These are phyloP conservation scores for Mormyrops boulengeri DNA, from an alignment of 2,797 vertebrate species.

Conservation along the genomic window DNA sequence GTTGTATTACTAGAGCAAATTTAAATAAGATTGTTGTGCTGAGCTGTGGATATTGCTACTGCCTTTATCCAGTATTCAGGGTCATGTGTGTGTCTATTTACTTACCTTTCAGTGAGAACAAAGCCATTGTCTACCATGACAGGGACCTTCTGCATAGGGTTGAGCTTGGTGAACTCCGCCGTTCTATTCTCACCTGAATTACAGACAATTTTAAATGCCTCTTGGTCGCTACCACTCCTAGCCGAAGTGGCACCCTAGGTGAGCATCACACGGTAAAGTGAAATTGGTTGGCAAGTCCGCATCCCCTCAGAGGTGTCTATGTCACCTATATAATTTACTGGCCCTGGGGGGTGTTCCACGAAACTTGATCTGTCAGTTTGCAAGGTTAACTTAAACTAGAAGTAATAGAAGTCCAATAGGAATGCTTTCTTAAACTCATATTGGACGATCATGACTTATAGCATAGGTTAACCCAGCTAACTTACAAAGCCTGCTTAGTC, in stretches of 20 bases:
- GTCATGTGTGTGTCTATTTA: background rate
- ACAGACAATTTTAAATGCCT: background rate
- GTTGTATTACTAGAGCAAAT: background rate
- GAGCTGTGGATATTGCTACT: background rate
- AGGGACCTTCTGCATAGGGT: constrained; percentile 65
- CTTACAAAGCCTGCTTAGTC: background rate
- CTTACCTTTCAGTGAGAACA: constrained; percentile 63
- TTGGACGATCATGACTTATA: background rate
- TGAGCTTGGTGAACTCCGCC: constrained; percentile 52
- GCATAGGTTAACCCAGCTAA: background rate
- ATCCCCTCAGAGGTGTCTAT: background rate
- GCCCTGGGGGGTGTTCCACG: background rate
- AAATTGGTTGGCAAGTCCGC: background rate
- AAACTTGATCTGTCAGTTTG: background rate
- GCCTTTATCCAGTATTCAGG: background rate
- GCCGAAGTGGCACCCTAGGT: background rate
- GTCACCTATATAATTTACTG: background rate
- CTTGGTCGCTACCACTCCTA: background rate
- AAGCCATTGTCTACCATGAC: constrained; percentile 57
- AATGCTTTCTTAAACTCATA: background rate
- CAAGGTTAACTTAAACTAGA: background rate
- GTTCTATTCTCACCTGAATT: constrained; percentile 51
- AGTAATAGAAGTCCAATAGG: background rate
- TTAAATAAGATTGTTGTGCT: background rate
- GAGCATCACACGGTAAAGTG: background rate